A percentile compares a stretch with the other conserved stretches of the same genome.
Evolutionary conservation across 35 echinoderm and acorn worm genomes (phyloP).

Genomic region (Amphiura filiformis): DNA sequence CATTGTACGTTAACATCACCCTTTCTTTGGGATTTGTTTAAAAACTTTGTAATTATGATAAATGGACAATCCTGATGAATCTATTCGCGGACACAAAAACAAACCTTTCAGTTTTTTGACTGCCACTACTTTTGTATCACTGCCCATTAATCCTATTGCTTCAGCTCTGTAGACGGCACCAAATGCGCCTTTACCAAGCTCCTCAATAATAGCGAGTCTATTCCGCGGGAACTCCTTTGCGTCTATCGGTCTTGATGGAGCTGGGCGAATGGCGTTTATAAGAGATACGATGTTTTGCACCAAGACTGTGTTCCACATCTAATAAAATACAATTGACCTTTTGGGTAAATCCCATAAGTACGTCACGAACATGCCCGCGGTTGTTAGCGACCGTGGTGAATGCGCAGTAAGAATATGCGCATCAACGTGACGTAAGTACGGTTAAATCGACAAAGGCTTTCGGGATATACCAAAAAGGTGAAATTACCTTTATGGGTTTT

Average conservation of each 20-base stretch:
- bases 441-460: too few relatives aligned
- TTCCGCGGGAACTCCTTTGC: constrained; percentile 30
- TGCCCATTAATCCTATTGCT: constrained; percentile 29
- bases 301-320: too few relatives aligned
- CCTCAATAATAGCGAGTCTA: constrained; percentile 6
- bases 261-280: background rate
- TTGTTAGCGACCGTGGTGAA: too few relatives aligned
- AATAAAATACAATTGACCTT: background rate
- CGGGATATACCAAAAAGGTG: too few relatives aligned
- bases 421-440: too few relatives aligned
- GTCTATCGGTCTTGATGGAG: background rate
- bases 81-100: too few relatives aligned
- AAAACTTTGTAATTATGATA: too few relatives aligned
- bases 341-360: background rate
- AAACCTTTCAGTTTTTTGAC: constrained; percentile 85
- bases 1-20: too few relatives aligned
- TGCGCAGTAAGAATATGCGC: too few relatives aligned
- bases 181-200: constrained; percentile 65
- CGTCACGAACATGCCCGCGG: background rate
- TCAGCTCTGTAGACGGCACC: constrained; percentile 73
- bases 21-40: too few relatives aligned
- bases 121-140: constrained; percentile 39
- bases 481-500: too few relatives aligned
- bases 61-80: too few relatives aligned
- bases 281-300: background rate